Conservation (phyloP, 2,113 vertebrate genomes). For the Anhinga rufa region DNA sequence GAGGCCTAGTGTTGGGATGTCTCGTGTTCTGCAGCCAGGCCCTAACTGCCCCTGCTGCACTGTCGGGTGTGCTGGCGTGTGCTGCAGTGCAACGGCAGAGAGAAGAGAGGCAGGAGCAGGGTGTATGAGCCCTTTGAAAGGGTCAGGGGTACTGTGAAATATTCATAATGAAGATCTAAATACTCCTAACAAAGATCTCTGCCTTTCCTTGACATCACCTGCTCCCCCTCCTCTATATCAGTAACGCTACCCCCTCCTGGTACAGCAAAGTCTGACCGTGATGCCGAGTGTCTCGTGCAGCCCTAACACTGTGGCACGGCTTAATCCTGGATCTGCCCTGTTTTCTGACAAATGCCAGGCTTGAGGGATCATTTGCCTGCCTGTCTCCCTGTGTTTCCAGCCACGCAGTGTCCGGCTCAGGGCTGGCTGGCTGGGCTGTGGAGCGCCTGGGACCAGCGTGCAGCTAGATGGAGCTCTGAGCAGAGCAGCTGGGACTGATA, state of each 20-base stretch:
- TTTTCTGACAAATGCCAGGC: neutral
- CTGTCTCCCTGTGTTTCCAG: neutral
- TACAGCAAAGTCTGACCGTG: fast-evolving
- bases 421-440: neutral
- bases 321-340: fast-evolving
- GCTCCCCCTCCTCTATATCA: neutral
- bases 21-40: neutral
- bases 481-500: neutral
- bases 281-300: neutral
- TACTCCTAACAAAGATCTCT: neutral
- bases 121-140: neutral
- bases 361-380: fast-evolving
- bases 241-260: neutral
- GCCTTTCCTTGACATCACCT: neutral
- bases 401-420: fast-evolving
- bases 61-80: neutral
- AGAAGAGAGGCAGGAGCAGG: neutral
- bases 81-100: neutral
- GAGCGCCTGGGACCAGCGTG: fast-evolving
- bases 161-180: neutral
- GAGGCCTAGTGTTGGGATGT: neutral
- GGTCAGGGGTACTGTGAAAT: neutral
- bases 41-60: neutral
- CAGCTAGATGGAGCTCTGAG: neutral
- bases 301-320: fast-evolving